Percentiles rank a stretch among this genome's conserved stretches.
Conservation (phyloP, 2,888 invertebrate species). For the Amblyjoppa fuscipennis region DNA sequence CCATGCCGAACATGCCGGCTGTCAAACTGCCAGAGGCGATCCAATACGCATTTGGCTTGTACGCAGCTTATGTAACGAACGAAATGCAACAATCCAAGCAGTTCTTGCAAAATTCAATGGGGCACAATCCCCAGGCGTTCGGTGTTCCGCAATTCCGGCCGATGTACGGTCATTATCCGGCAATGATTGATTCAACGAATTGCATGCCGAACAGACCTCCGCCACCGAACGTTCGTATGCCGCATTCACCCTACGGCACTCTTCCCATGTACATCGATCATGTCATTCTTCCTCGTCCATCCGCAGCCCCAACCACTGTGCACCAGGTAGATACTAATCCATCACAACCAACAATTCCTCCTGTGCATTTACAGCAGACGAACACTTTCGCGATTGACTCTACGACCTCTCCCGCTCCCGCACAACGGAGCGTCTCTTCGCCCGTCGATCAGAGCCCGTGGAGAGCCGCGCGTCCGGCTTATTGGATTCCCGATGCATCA, state of each 20-base stretch:
- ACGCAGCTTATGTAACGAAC: slow-evolving; percentile 16
- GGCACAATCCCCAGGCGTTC: background rate
- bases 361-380: background rate
- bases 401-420: background rate
- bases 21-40: slow-evolving; percentile 26
- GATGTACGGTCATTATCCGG: background rate
- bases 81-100: slow-evolving; percentile 16
- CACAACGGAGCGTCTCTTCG: background rate
- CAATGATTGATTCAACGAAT: background rate
- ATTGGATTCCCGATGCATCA: background rate
- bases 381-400: background rate
- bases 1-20: slow-evolving; percentile 34
- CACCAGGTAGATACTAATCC: background rate
- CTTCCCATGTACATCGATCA: background rate
- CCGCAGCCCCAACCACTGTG: background rate
- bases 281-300: background rate
- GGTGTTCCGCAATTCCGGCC: background rate
- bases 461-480: background rate
- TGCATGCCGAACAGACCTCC: background rate
- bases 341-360: background rate
- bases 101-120: background rate
- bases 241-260: background rate
- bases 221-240: background rate
- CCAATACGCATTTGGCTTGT: slow-evolving; percentile 36
- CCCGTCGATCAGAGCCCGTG: background rate